Base-by-base conservation (phyloP, 92 coral and sea anemone genomes). In the Epizoanthus stellaris region DNA sequence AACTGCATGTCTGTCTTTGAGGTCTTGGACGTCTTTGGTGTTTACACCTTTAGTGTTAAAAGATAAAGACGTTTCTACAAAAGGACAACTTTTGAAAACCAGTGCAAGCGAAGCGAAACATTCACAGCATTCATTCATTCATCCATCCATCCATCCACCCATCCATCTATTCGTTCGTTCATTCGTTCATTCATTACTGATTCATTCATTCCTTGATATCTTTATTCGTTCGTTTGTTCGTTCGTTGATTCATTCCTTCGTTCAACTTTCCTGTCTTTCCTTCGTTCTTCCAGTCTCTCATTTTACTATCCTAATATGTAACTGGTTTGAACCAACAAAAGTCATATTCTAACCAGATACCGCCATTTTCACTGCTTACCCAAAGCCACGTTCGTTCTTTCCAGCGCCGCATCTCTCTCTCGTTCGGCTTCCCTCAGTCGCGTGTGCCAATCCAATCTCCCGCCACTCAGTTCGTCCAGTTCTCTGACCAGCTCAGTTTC, bases 361-460 rank as follows among this genome's bases (percentile, higher is more conserved):
- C 17, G n/a, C 19, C 3, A 14, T 12, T 1, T 17, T 69, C 2
- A 30, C 36, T 2, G 36, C 83, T 60, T 76, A 92, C 98, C 98
- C 14, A 90, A 56, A 15, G 95, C 93, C 67, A 92, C 92, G 60
- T 95, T 83, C 39, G 87, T 89, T 76, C 90, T 90, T 39, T 94
- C 84, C 39, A 94, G 91, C 14, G 96, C 98, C 14, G 76, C 82
- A 63, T 96, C 98, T 73, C 97, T 86, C 85, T 94, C 99, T 64
- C 91, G 89, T 74, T 94, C 94, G 49, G 82, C 89, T 5, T 86
- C 89, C 63, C 93, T 90, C 73, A 96, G 16, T 34, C 93, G 93
- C 30, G 76, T 88, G 83, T 96, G 92, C 58, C 93, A 90, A 34
- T 87, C 88, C 58, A 83, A 69, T 73, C 92, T 94, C 60, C 88